Base-by-base conservation (phyloP, 2,113 vertebrate genomes). In the Takifugu bimaculatus region DNA sequence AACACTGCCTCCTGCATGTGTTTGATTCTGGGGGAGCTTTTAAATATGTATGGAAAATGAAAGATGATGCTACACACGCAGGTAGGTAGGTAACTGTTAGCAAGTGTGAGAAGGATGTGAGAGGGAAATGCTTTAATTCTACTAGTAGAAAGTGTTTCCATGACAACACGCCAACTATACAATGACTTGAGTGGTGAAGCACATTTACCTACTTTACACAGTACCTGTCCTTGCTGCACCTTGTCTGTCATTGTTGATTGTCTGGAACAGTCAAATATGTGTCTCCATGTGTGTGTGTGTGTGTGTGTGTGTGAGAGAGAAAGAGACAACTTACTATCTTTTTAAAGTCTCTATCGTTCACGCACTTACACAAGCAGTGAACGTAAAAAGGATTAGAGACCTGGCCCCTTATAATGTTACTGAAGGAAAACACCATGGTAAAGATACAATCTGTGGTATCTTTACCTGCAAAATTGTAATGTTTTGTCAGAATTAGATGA, bases 91-190 rank as follows among this genome's bases (percentile, higher is more conserved):
- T 63, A 77, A 79, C 68, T 64, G 58, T 50, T 68, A 53, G 75
- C 69, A 14, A 71, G 58, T 47, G 68, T 49, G 76, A 26, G 55
- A 81, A 59, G 74, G 71, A 69, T 44, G 72, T 59, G 75, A 73
- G 68, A 52, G 52, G 54, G 65, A 57, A 55, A 62, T 53, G 82
- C 68, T 35, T 77, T 82, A 85, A 85, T 83, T 87, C 81, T 70
- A 75, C 67, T 25, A 28, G 58, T 59, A 68, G 72, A 82, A 72
- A 70, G 71, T 2, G 85, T 88, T 83, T 82, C 85, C 85, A 87
- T 89, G 88, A 84, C 88, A 88, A 89, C 88, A 65, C 54, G 60
- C 60, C 50, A 44, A 79, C 78, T 79, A 82, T 81, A 80, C 52
- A 65, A 78, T 79, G 71, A 78, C 80, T 82, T 74, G 68, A 66